A percentile compares a stretch with the other conserved stretches of the same genome.
Evolutionary conservation across 2,888 invertebrate species (phyloP).

Genomic region (Ectropis crepuscularia): DNA sequence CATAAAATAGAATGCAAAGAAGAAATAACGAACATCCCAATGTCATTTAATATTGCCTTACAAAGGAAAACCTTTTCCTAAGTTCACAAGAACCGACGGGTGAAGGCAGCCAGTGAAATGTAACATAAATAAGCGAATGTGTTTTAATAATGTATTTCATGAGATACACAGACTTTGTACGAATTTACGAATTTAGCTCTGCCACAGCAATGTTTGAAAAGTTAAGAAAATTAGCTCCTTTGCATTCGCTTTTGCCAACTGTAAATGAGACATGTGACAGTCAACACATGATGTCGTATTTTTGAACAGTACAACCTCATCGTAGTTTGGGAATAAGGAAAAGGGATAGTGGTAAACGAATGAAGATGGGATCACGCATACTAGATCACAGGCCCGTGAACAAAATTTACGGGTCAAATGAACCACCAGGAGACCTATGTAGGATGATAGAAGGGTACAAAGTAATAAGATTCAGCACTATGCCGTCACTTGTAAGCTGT

Average conservation of each 20-base stretch:
- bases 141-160: slow-evolving; percentile 31
- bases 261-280: slow-evolving; percentile 18
- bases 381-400: too few relatives aligned
- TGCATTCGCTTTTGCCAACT: slow-evolving; percentile 11
- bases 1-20: not conserved
- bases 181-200: slow-evolving; percentile 19
- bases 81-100: slow-evolving; percentile 14
- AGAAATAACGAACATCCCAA: not conserved
- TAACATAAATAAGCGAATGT: slow-evolving; percentile 25
- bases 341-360: too few relatives aligned
- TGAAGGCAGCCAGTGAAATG: slow-evolving; percentile 21
- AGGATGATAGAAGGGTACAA: too few relatives aligned
- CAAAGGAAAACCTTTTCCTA: slow-evolving; percentile 10
- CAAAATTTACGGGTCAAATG: too few relatives aligned
- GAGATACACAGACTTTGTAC: slow-evolving; percentile 14
- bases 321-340: too few relatives aligned
- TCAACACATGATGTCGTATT: slow-evolving; percentile 21
- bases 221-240: slow-evolving; percentile 23
- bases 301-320: too few relatives aligned
- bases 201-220: slow-evolving; percentile 25
- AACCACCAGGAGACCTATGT: too few relatives aligned
- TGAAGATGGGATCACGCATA: too few relatives aligned
- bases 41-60: slow-evolving; percentile 23
- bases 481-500: too few relatives aligned
- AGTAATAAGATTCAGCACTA: too few relatives aligned